Evolutionary conservation across 2,113 vertebrate genomes (phyloP).

Genomic region (Laterallus jamaicensis): DNA sequence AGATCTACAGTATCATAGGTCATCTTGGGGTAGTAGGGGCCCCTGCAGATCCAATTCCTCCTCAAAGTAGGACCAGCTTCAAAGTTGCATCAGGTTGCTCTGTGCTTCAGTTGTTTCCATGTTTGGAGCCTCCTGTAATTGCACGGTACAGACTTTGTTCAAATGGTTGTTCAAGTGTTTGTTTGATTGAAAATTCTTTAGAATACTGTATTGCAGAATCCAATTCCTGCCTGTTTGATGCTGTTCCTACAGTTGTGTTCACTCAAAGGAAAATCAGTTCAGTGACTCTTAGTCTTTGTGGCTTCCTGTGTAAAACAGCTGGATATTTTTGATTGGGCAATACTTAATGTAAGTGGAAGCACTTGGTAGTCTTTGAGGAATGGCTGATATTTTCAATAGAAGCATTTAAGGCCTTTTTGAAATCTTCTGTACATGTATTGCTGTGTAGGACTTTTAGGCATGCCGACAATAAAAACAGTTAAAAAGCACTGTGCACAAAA

Average conservation of each 20-base stretch:
- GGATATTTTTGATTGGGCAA: neutral
- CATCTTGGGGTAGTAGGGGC: neutral
- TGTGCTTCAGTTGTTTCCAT: neutral
- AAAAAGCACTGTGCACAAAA: neutral
- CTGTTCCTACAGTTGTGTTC: neutral
- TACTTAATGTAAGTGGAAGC: neutral
- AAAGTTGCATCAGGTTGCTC: neutral
- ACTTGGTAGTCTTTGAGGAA: neutral
- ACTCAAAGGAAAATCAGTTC: neutral
- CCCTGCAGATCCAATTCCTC: neutral
- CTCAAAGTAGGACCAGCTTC: neutral
- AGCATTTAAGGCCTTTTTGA: neutral
- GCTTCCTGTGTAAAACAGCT: neutral
- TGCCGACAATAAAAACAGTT: neutral
- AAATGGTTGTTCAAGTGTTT: neutral
- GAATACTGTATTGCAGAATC: neutral
- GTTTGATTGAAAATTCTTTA: neutral
- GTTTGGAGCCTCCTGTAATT: accelerated
- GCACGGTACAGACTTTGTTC: neutral
- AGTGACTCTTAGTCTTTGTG: neutral
- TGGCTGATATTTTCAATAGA: neutral
- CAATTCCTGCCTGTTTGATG: neutral
- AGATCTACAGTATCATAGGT: neutral
- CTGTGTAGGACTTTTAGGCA: neutral
- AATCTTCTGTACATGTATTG: neutral